Base-by-base conservation (phyloP, 2,797 vertebrate species). In the Parauchenoglanis ngamensis region DNA sequence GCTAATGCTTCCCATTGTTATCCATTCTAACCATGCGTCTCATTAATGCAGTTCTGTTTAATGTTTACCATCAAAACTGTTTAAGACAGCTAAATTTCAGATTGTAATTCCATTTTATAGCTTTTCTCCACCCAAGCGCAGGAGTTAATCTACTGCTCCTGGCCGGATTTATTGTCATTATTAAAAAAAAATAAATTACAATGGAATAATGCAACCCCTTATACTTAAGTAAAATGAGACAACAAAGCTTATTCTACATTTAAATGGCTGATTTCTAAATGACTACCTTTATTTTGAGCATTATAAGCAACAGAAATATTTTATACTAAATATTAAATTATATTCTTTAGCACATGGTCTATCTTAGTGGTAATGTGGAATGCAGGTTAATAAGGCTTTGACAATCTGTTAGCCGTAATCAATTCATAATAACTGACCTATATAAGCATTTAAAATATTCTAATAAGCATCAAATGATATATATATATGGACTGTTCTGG, bases 61-160 rank as follows among this genome's bases (percentile, higher is more conserved):
- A 72, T 81, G 85, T 86, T 80, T 80, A 81, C 85, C 77, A 81
- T 59, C 54, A 86, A 83, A 86, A 86, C 85, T 81, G 63, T 81
- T 81, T 73, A 79, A 86, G 76, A 80, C 77, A 59, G 63, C 85
- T 80, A 46, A 59, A 81, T 86, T 81, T 70, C 67, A 72, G 77
- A 81, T 61, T 72, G 77, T 72, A 81, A 70, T 86, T 81, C 65
- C 77, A 23, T 57, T 86, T 86, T 80, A 86, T 80, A 19, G 61
- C 35, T 46, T 78, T 77, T 78, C 73, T 70, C 63, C 76, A 72
- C 65, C 63, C 85, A 25, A 40, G 21, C 28, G 21, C 12, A 31
- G 11, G 11, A 72, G 77, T 72, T 81, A 46, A 81, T 86, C 65
- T 81, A 59, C 31, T 61, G 63, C 65, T 57, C 35, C 77, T 80